These are phyloP conservation scores for Exocentrus adspersus DNA, from an alignment of 2,888 invertebrate species.

Conservation along the genomic window DNA sequence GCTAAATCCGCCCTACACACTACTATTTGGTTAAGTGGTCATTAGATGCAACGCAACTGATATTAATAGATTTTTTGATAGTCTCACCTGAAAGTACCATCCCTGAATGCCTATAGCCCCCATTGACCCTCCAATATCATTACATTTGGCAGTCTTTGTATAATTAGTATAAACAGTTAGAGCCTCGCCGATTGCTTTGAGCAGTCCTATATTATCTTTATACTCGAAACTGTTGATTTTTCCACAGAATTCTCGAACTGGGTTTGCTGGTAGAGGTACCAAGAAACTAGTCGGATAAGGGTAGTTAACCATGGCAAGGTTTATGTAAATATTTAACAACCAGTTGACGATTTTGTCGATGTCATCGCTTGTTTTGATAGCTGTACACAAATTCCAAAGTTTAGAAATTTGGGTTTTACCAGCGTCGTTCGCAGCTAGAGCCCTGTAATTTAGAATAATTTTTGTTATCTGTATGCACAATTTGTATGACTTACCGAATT, in stretches of 20 bases:
- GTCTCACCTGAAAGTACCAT: constrained; percentile 87
- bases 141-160: constrained; percentile 76
- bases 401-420: constrained; percentile 77
- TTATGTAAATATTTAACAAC: constrained; percentile 77
- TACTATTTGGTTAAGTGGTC: too few species aligned
- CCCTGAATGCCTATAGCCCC: constrained; percentile 76
- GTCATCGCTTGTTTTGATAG: constrained; percentile 70
- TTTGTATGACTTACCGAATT: constrained; percentile 76
- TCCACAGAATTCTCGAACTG: constrained; percentile 75
- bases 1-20: too few species aligned
- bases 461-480: too few species aligned
- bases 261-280: constrained; percentile 83
- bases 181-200: constrained; percentile 74
- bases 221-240: constrained; percentile 59
- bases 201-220: constrained; percentile 59
- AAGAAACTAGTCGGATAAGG: constrained; percentile 90
- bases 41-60: too few species aligned
- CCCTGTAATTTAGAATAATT: constrained; percentile 59
- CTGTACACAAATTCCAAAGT: constrained; percentile 81
- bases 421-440: constrained; percentile 67
- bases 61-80: too few species aligned
- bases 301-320: constrained; percentile 95
- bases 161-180: constrained; percentile 84
- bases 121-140: constrained; percentile 70
- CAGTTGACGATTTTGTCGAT: constrained; percentile 73